Evolutionary conservation across 2,113 vertebrate species (phyloP), one percentile per base, ranked within the genome.

Genomic region (Gorsachius goisagi): DNA sequence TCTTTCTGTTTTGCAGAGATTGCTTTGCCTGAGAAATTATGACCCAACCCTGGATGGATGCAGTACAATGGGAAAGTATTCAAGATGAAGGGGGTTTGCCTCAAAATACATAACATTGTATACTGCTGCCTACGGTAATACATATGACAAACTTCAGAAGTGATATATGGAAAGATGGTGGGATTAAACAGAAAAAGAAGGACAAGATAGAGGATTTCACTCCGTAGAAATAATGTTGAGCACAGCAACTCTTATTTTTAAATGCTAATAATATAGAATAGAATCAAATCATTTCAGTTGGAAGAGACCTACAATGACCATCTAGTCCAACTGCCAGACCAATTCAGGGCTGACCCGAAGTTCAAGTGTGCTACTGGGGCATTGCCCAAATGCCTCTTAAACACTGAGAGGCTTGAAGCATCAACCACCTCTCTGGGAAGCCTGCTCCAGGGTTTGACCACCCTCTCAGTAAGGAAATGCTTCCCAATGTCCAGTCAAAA

Each of bases 371-470:
- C 18, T 33, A 5, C 47, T 20, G 55, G 32, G 19, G 39, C 17
- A 53, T 16, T n/a, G 14, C n/a, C 37, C 76, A 44, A 79, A 41
- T 9, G 58, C 9, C 9, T 62, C 39, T 13, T 37, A 30, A 66
- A 58, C 10, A 47, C 52, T 26, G 41, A 30, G 26, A 12, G 21
- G n/a, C 23, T 62, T 62, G 6, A 13, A 26, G 30, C 30, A 30
- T 47, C 3, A 26, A 37, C 22, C 12, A 16, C 0, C 0, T 55
- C 45, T 44, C 41, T 44, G 41, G 41, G 41, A 44, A 15, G 41
- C 41, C 41, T 44, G 41, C 41, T 44, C 41, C 41, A 44, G 41
- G 41, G 41, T 44, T 44, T 44, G 41, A 44, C 41, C 41, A 44
- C 41, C 41, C 15, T 44, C 41, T 44, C 15, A 15, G 41, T 44